Conservation (phyloP, 2,888 invertebrate genomes). For the Mythimna lalbum region DNA sequence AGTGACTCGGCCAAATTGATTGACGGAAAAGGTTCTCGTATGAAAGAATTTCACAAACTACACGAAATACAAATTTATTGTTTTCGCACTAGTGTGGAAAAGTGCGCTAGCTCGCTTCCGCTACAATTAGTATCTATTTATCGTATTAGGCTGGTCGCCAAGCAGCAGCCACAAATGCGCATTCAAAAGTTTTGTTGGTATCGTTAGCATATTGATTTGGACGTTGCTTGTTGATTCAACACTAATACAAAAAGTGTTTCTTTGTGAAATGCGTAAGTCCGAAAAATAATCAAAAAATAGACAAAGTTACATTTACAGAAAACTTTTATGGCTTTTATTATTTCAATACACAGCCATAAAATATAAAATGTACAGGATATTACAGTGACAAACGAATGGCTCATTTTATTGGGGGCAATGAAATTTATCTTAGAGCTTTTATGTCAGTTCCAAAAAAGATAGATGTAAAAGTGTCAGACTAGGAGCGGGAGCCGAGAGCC, state of each 20-base stretch:
- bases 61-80: too few relatives aligned
- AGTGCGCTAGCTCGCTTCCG: too few relatives aligned
- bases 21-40: not conserved
- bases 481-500: slow-evolving; percentile 87
- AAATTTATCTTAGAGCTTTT: slow-evolving; percentile 84
- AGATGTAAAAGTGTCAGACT: slow-evolving; percentile 90
- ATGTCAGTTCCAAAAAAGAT: slow-evolving; percentile 90
- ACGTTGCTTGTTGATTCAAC: not conserved
- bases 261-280: not conserved
- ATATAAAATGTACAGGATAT: slow-evolving; percentile 57
- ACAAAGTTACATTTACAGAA: slow-evolving; percentile 7
- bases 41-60: too few relatives aligned
- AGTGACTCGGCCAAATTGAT: not conserved
- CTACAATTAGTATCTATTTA: too few relatives aligned
- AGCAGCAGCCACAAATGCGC: too few relatives aligned
- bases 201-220: not conserved
- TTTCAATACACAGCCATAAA: slow-evolving; percentile 30
- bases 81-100: too few relatives aligned
- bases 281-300: not conserved
- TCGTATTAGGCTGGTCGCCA: too few relatives aligned
- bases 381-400: slow-evolving; percentile 62
- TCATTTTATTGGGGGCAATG: slow-evolving; percentile 79
- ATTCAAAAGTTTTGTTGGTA: too few relatives aligned
- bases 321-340: not conserved
- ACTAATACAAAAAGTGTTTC: not conserved